Conservation (phyloP, 2,113 vertebrate genomes). For the Hyperopisus bebe region DNA sequence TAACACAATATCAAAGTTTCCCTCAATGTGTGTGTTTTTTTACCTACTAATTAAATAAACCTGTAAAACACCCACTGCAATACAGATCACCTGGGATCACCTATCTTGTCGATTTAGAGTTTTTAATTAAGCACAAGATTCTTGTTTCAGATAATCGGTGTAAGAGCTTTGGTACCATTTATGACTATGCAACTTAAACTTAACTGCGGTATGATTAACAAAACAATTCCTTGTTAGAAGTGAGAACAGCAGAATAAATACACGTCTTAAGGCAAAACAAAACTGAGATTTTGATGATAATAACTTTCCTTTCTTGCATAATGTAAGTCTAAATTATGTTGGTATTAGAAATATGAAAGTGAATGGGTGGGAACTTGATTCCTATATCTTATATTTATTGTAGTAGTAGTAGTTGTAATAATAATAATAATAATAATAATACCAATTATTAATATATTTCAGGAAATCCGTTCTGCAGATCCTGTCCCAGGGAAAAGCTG, state of each 20-base stretch:
- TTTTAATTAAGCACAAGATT: neutral
- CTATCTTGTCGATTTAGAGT: neutral
- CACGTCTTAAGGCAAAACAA: neutral
- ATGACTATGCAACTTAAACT: neutral
- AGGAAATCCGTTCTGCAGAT: constrained; percentile 1
- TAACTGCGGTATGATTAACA: neutral
- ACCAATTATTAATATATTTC: neutral
- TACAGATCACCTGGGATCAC: neutral
- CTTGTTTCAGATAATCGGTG: neutral
- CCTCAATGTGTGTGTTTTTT: neutral
- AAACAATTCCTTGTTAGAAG: neutral
- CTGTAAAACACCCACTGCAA: neutral
- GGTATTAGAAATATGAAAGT: neutral
- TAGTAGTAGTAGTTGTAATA: neutral
- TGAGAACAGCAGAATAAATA: neutral
- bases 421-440: neutral
- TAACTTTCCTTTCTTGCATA: neutral
- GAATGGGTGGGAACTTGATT: neutral
- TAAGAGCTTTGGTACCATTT: neutral
- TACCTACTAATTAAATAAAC: neutral
- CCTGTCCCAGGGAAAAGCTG: neutral
- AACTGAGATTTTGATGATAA: neutral
- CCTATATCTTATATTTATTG: neutral
- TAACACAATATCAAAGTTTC: neutral
- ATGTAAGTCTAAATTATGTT: no score